Base-by-base conservation (phyloP, 1,140 invertebrate genomes). In the Drosophila trapezifrons region DNA sequence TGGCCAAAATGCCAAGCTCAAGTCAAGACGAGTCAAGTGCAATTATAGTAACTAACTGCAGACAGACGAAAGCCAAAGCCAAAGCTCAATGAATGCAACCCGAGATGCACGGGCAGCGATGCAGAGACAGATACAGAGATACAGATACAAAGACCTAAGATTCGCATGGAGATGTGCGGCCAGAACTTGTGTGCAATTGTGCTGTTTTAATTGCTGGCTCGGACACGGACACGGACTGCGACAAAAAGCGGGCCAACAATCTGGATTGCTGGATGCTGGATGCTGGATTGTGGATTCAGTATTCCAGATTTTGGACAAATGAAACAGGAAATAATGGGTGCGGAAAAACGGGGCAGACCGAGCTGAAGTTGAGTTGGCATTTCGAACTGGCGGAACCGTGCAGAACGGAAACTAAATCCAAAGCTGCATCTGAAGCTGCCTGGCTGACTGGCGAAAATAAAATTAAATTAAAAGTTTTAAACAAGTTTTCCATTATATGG, bases 401-500 rank as follows among this genome's bases (percentile, higher is more conserved):
- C 52, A 49, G 18, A 70, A 49, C 51, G 52, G 69, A 71, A 71
- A 71, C 69, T 58, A 71, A 71, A 58, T 57, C 67, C 64, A 56
- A 54, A 51, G 43, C 71, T 75, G 42, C 49, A 75, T 35, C 58
- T 75, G 59, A 75, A 75, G 59, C 56, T 59, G 45, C 13, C 40
- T 42, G 47, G 20, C 17, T 67, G 72, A 51, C 79, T 78, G 57
- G 62, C 56, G 71, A 83, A 87, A 86, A 86, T 79, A 87, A 84
- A 87, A 89, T 84, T 87, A 84, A 89, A 84, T 87, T 87, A 80
- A 87, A 87, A 87, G 80, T 89, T 85, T 87, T 76, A 83, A 87
- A 78, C 80, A 89, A 87, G 85, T 87, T 87, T 87, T 89, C 75
- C 83, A 86, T 87, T 86, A 81, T 83, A 74, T 45, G 69, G 75